These are phyloP conservation scores for Naja naja DNA, from an alignment of 2,113 vertebrate species.

Conservation along the genomic window DNA sequence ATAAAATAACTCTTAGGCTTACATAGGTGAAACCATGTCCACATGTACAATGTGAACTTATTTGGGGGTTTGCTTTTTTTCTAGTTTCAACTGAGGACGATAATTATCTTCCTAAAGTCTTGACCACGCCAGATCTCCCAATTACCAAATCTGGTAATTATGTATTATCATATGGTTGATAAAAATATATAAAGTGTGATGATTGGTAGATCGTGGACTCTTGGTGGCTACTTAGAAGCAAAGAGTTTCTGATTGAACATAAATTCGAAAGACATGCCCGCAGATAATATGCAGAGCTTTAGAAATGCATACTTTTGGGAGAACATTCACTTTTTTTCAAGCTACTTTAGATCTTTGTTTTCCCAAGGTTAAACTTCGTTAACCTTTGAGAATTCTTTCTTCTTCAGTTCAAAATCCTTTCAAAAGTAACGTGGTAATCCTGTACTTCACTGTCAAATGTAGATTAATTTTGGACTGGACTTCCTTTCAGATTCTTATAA, in stretches of 20 bases:
- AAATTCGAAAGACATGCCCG: fast-evolving
- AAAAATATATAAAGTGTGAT: neutral
- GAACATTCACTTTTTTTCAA: neutral
- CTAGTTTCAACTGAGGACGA: neutral
- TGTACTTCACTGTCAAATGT: neutral
- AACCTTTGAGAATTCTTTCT: neutral
- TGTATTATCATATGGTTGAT: neutral
- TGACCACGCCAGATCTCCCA: neutral
- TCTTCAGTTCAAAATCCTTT: neutral
- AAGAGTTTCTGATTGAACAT: neutral
- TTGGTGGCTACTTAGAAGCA: neutral
- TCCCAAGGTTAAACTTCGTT: neutral
- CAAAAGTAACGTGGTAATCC: neutral
- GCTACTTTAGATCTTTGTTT: neutral
- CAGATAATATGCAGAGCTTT: neutral
- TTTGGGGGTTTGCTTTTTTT: neutral
- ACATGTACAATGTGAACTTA: neutral
- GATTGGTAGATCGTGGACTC: neutral
- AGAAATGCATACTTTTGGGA: neutral
- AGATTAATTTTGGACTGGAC: neutral
- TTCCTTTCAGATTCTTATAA: slow-evolving; percentile 17
- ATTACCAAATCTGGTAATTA: neutral
- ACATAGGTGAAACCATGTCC: neutral
- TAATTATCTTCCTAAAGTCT: neutral
- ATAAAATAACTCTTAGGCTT: neutral